Conservation (phyloP, 1,140 invertebrate genomes). For the Neoseiulus cucumeris region DNA sequence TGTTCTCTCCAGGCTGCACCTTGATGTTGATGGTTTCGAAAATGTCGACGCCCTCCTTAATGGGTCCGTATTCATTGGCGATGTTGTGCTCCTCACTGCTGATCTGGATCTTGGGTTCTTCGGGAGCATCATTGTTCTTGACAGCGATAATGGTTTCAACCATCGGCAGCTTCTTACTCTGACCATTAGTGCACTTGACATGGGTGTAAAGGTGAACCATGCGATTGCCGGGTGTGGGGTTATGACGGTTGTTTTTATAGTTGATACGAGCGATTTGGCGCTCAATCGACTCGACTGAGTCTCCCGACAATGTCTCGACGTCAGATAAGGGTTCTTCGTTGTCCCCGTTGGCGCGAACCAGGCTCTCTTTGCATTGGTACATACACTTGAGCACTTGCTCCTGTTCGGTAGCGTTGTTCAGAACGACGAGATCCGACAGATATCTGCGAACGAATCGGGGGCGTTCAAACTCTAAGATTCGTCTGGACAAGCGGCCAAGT, state of each 20-base stretch:
- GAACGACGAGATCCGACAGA: constrained; percentile 58
- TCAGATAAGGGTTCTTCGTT: constrained; percentile 25
- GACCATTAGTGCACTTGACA: constrained; percentile 41
- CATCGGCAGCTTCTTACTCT: constrained; percentile 43
- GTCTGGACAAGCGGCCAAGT: constrained; percentile 37
- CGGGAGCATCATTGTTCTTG: constrained; percentile 32
- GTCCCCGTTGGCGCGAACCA: constrained; percentile 30
- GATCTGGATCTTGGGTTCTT: constrained; percentile 59
- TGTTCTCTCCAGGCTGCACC: constrained; percentile 27
- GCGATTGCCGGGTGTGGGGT: constrained; percentile 72
- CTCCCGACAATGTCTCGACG: constrained; percentile 29
- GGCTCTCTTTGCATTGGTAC: constrained; percentile 46
- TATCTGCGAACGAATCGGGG: constrained; percentile 36
- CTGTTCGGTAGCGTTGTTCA: constrained; percentile 56
- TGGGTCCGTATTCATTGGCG: constrained; percentile 61
- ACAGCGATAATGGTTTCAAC: constrained; percentile 38
- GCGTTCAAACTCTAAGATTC: constrained; percentile 39
- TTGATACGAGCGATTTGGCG: constrained; percentile 62
- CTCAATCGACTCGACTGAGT: constrained; percentile 30
- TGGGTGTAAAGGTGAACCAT: constrained; percentile 47
- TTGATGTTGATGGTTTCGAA: constrained; percentile 40
- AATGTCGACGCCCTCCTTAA: constrained; percentile 56
- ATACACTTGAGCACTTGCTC: constrained; percentile 43
- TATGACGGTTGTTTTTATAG: constrained; percentile 68
- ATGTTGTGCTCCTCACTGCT: constrained; percentile 48